phyloP scores from a whole-genome alignment of 2,888 invertebrate species.

The Disparrhopalites patrizii region DNA sequence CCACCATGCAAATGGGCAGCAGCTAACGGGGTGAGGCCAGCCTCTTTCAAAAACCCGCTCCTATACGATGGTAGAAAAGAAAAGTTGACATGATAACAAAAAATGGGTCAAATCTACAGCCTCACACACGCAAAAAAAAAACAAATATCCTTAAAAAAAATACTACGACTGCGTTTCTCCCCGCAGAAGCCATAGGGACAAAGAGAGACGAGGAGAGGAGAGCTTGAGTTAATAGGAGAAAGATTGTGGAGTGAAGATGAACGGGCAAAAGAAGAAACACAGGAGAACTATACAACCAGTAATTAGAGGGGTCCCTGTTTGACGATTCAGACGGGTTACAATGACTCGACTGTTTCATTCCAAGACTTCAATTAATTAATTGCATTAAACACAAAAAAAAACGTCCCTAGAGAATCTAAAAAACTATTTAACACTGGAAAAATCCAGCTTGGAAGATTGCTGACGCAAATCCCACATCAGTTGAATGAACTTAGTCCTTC shows the following conservation, averaged over 20 bases:
- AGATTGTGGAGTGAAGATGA: no score
- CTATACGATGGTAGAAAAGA: slow-evolving; percentile 19
- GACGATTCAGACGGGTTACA: slow-evolving; percentile 3
- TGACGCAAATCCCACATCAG: slow-evolving; percentile 17
- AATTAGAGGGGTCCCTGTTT: slow-evolving; percentile 8
- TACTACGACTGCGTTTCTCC: no score
- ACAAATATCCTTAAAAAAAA: no score
- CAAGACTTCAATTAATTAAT: slow-evolving; percentile 17
- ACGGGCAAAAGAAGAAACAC: background rate
- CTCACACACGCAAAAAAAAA: no score
- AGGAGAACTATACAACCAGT: background rate
- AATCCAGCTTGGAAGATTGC: slow-evolving; percentile 3
- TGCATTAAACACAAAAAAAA: slow-evolving; percentile 9
- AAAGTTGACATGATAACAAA: no score
- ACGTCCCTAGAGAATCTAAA: no score
- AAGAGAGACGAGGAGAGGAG: no score
- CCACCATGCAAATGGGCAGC: slow-evolving; percentile 47
- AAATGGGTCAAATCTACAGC: no score
- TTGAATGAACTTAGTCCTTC: slow-evolving; percentile 15
- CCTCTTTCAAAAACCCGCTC: slow-evolving; percentile 44
- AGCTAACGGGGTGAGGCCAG: slow-evolving; percentile 46
- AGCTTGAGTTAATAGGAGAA: no score
- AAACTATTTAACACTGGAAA: slow-evolving; percentile 19
- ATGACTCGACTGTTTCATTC: slow-evolving; percentile 14
- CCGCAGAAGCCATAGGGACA: no score